Evolutionary conservation across 2,888 invertebrate species (phyloP), one percentile per base, ranked within the genome.

Genomic region (Lacanobia oleracea): DNA sequence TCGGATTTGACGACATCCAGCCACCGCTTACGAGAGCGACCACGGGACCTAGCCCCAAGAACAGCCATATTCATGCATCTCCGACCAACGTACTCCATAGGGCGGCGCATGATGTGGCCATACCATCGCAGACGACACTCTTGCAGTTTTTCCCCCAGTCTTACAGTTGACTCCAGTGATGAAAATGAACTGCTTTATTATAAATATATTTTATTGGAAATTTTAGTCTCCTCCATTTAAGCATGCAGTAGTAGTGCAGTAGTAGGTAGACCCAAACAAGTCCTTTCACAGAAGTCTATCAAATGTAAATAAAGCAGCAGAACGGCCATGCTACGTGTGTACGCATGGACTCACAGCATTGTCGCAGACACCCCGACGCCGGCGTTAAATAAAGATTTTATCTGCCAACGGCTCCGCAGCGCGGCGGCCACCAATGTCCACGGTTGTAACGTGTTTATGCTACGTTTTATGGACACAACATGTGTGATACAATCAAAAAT

Each of bases 311-410:
- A 72, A 72, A 78, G 45, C 66, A 67, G 57, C 27, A 60, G 60
- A 73, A 57, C 48, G 45, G 45, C 18, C 33, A 68, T 64, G 53
- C 73, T 60, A 43, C 63, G 60, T 57, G 57, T 50, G 67, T 69
- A 72, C 72, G 68, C 59, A 63, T 64, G 69, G 64, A 81, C 27
- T 45, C 79, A 70, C 82, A 67, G 79, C 76, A 77, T 79, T 84
- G 84, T 81, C 71, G 74, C 82, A 85, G 85, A 86, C 85, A 67
- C 66, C 48, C 48, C 74, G 86, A 77, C 86, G 85, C 85, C 85
- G 76, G 73, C 77, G 77, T 82, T 80, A 81, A 81, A 86, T 86
- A 81, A 77, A 85, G 86, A 85, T 85, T 73, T 73, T 80, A 86
- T 87, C 86, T 76, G 73, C 67, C 67, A 75, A 59, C 72, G 64